Evolutionary conservation across 2,113 vertebrate species (phyloP).

Genomic region (Psittacula cyanocephala): DNA sequence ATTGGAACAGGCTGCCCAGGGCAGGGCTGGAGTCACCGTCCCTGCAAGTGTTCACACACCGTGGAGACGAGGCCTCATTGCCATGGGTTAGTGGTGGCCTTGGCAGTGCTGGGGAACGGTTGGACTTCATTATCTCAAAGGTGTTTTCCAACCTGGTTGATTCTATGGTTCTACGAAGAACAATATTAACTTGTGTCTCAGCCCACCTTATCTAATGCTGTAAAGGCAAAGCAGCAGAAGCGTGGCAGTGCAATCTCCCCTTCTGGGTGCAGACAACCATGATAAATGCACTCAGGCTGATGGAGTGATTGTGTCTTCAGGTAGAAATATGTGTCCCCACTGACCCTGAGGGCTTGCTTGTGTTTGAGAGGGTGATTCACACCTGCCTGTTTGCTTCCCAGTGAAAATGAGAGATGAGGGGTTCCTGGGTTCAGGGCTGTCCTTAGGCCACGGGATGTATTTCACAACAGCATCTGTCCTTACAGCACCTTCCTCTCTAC

Average conservation of each 20-base stretch:
- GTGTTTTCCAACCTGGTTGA: not conserved
- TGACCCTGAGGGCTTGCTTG: accelerated
- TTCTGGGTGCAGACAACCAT: not conserved
- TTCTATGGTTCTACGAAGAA: not conserved
- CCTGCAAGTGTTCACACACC: not conserved
- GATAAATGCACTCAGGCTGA: not conserved
- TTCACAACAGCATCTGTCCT: not conserved
- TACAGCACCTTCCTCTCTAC: not conserved
- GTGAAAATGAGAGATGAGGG: not conserved
- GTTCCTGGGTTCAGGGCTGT: not conserved
- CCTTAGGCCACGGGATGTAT: not conserved
- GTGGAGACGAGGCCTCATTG: not conserved
- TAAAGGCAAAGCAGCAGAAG: not conserved
- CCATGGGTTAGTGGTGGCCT: not conserved
- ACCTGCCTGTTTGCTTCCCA: not conserved
- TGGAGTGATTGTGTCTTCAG: not conserved
- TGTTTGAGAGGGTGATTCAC: not conserved
- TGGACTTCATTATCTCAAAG: not conserved
- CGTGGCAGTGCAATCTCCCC: accelerated
- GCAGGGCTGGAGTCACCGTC: not conserved
- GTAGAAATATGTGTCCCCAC: not conserved
- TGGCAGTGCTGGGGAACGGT: not conserved
- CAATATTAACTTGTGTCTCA: not conserved
- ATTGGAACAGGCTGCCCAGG: too few species aligned
- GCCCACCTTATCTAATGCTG: not conserved